Conservation (phyloP, 2,797 vertebrate species). For the Paratrypauchen microcephalus region DNA sequence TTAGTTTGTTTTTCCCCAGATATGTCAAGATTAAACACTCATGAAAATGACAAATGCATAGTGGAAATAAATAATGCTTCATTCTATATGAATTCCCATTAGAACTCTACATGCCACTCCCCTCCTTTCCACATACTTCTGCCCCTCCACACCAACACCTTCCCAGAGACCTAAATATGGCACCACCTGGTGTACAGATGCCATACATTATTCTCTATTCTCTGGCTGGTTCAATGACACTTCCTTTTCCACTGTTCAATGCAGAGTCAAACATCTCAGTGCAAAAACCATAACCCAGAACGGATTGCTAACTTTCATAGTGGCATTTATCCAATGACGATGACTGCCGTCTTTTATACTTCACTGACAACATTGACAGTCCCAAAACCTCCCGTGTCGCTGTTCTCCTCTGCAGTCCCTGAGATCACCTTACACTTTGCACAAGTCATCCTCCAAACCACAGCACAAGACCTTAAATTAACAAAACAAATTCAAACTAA, state of each 20-base stretch:
- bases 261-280: constrained; percentile 42
- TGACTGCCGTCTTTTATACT: constrained; percentile 8
- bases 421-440: constrained; percentile 75
- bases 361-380: constrained; percentile 49
- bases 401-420: constrained; percentile 64
- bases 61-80: constrained; percentile 25
- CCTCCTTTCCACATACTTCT: constrained; percentile 32
- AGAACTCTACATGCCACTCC: constrained; percentile 15
- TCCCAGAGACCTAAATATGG: constrained; percentile 7
- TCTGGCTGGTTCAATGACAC: constrained; percentile 16
- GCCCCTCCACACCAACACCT: constrained; percentile 10
- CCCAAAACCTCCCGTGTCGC: constrained; percentile 19
- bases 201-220: constrained; percentile 3
- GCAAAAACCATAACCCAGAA: constrained; percentile 57
- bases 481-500: constrained; percentile 46
- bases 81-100: constrained; percentile 14
- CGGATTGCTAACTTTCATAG: constrained; percentile 30
- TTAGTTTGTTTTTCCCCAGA: constrained; percentile 22
- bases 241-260: constrained; percentile 15
- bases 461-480: constrained; percentile 42
- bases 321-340: constrained; percentile 46
- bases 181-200: constrained; percentile 23
- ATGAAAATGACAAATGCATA: constrained; percentile 42
- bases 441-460: constrained; percentile 62
- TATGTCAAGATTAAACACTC: constrained; percentile 3